phyloP scores from a whole-genome alignment of 2,888 invertebrate genomes.

The Drosophila tripunctata region DNA sequence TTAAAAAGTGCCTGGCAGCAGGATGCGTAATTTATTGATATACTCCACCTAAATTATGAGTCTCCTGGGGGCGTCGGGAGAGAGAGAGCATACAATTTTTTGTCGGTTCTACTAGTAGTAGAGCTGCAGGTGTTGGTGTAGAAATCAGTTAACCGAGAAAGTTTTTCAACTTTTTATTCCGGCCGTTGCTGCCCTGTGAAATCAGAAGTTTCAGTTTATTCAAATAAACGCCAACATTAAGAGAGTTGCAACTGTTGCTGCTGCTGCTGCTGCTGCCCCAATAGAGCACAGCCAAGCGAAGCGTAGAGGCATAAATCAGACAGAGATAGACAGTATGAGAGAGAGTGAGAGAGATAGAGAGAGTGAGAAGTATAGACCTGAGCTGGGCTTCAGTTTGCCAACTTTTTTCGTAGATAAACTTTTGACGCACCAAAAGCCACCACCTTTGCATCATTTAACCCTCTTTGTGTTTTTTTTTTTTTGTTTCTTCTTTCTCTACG shows the following conservation, averaged over 20 bases:
- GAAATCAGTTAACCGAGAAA: conserved; percentile 79
- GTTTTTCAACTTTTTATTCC: conserved; percentile 66
- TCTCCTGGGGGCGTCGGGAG: conserved; percentile 56
- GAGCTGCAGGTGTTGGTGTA: conserved; percentile 73
- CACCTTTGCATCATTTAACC: conserved; percentile 70
- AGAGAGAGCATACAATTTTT: conserved; percentile 30
- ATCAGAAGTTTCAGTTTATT: conserved; percentile 79
- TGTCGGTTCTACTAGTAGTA: conserved; percentile 22
- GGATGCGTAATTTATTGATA: conserved; percentile 79
- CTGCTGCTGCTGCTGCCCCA: conserved; percentile 7
- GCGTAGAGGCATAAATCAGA: conserved; percentile 70
- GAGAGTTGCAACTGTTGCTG: conserved; percentile 72
- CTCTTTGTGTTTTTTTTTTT: conserved; percentile 46
- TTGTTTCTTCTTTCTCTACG: neutral
- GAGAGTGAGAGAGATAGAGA: neutral
- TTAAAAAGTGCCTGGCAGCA: conserved; percentile 61
- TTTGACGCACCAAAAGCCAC: conserved; percentile 63
- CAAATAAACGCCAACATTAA: conserved; percentile 80
- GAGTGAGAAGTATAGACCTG: neutral
- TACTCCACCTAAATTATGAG: conserved; percentile 77
- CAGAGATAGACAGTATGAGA: neutral
- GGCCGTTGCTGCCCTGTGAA: conserved; percentile 48
- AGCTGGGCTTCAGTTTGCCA: conserved; percentile 35
- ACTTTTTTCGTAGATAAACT: conserved; percentile 74
- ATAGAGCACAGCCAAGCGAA: conserved; percentile 45